Evolutionary conservation across 2,797 vertebrate genomes (phyloP), one percentile per base, ranked within the genome.

Genomic region (Etheostoma nigrum): DNA sequence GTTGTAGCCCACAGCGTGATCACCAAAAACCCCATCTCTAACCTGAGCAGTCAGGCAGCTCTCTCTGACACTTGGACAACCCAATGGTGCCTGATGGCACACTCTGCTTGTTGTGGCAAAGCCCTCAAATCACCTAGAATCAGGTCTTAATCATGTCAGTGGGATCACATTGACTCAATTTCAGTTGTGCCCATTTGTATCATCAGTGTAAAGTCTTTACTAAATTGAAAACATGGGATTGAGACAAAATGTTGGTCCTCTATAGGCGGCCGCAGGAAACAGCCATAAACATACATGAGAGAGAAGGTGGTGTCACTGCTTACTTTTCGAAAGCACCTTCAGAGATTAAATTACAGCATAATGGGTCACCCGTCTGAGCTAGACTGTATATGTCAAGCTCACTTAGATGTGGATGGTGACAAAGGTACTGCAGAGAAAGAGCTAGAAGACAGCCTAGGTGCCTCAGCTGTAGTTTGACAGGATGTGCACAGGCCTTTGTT

Each of bases 381-480:
- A 18, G 33, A 40, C 21, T 57, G 49, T 65, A 27, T 23, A 77
- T 40, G 49, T 74, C 36, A 61, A 40, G 71, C 67, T 79, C 61
- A 66, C 71, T 74, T 71, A 59, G 47, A 76, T 79, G 40, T 64
- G 45, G 72, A 62, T 53, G 66, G 36, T 62, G 61, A 83, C 62
- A 48, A 82, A 73, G 67, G 75, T 47, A 40, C 52, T 74, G 42
- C 40, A 36, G 61, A 58, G 67, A 68, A 72, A 79, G 55, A 76
- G 83, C 63, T 78, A 54, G 62, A 67, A 74, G 40, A 78, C 25
- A 80, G 74, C 67, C 57, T 44, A 52, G 59, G 58, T 72, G 33
- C 54, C 54, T 19, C 63, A 52, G 72, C 52, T 62, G 57, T 78
- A 67, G 72, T 78, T 59, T 67, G 75, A 62, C 76, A 67, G 74